phyloP scores from a whole-genome alignment of 2,888 invertebrate genomes.

The Patella caerulea region DNA sequence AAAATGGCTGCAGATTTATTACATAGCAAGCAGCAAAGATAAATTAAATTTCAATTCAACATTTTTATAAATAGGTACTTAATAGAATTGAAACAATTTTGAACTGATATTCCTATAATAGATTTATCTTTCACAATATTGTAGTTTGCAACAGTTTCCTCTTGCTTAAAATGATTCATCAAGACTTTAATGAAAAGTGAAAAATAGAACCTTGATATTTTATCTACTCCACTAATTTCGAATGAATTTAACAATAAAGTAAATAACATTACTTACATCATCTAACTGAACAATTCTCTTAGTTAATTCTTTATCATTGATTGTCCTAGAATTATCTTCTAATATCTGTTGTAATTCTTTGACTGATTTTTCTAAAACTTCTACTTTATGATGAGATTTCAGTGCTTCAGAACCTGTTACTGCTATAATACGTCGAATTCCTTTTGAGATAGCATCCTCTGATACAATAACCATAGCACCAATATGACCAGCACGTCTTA shows the following conservation, averaged over 20 bases:
- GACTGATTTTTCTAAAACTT: slow-evolving; percentile 80
- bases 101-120: too few species aligned
- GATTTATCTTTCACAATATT: too few species aligned
- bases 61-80: too few species aligned
- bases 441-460: slow-evolving; percentile 99
- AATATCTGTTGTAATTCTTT: slow-evolving; percentile 54
- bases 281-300: slow-evolving; percentile 64
- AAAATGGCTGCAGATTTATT: background rate
- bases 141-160: too few species aligned
- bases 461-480: slow-evolving; percentile 95
- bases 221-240: too few species aligned
- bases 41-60: too few species aligned
- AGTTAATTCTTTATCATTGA: slow-evolving; percentile 62
- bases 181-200: background rate
- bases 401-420: slow-evolving; percentile 93
- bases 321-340: slow-evolving; percentile 52
- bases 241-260: too few species aligned
- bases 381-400: slow-evolving; percentile 84
- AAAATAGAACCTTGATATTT: background rate
- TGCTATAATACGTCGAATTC: slow-evolving; percentile 95
- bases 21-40: too few species aligned
- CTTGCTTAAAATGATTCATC: too few species aligned
- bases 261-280: slow-evolving; percentile 57
- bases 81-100: too few species aligned
- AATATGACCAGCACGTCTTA: slow-evolving; percentile 91